Evolutionary conservation across 1,140 invertebrate genomes (phyloP), one percentile per base, ranked within the genome.

Genomic region (Theocolax elegans): DNA sequence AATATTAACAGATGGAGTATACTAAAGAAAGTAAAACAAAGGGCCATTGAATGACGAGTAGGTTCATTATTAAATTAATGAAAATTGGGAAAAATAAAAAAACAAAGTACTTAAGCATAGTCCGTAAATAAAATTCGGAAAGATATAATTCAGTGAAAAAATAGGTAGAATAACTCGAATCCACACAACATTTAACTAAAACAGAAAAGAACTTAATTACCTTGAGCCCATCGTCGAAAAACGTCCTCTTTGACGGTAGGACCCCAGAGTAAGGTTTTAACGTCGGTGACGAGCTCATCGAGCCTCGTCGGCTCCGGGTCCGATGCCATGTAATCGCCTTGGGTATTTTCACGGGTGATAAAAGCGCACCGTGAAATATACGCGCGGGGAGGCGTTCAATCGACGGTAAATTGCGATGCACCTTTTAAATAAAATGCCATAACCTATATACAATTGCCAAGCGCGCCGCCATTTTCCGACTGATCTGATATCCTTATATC

Each of bases 171-270:
- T n/a, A n/a, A n/a, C n/a, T n/a, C n/a, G n/a, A n/a, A n/a, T n/a
- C n/a, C n/a, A n/a, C n/a, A n/a, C n/a, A n/a, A n/a, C n/a, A n/a
- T n/a, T n/a, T n/a, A n/a, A n/a, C n/a, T n/a, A n/a, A n/a, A n/a
- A n/a, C n/a, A n/a, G n/a, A n/a, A n/a, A n/a, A n/a, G n/a, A n/a
- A n/a, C n/a, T n/a, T n/a, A n/a, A n/a, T n/a, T 86, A 94, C 93
- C 93, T 89, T 97, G 95, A 62, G 94, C 93, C 95, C 95, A 97
- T 81, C 94, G 88, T 74, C 89, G 88, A 81, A 96, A 96, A 67
- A 96, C 92, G 76, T 96, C 95, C 74, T 92, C 90, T 79, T 93
- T 94, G 40, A 96, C 90, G 77, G 88, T 86, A 67, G 89, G 87
- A 59, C 94, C 95, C 95, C 95, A 97, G 29, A 96, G 83, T 65